phyloP scores from a whole-genome alignment of 2,113 vertebrate genomes.

The Seriola rivoliana region DNA sequence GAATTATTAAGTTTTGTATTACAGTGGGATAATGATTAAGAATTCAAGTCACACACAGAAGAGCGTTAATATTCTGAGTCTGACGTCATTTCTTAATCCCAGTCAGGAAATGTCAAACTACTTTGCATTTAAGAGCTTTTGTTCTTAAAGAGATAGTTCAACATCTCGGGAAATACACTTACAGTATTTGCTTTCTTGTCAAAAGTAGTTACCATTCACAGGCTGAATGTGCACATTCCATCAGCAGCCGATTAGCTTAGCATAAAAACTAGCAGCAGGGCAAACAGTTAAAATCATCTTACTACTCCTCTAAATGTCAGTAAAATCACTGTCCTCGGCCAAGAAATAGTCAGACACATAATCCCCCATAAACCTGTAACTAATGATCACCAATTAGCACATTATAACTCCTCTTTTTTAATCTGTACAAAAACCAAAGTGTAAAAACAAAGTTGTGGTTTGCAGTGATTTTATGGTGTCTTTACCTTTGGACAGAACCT shows the following conservation, averaged over 20 bases:
- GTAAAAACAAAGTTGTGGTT: background rate
- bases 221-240: background rate
- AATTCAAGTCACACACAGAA: slow-evolving; percentile 9
- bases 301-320: background rate
- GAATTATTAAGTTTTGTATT: background rate
- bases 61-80: background rate
- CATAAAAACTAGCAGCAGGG: background rate
- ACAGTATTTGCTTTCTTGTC: too few relatives aligned
- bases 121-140: slow-evolving; percentile 9
- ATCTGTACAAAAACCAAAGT: background rate
- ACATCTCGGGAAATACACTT: too few relatives aligned
- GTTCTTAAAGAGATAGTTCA: too few relatives aligned
- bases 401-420: background rate
- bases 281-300: background rate
- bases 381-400: too few relatives aligned
- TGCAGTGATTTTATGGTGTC: background rate
- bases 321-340: background rate
- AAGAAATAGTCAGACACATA: too few relatives aligned
- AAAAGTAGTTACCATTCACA: too few relatives aligned
- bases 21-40: background rate
- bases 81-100: background rate
- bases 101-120: background rate
- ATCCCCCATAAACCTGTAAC: too few relatives aligned
- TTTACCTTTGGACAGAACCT: background rate
- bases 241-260: background rate